These are phyloP conservation scores for Tamandua tetradactyla DNA, from an alignment of 2,797 vertebrate species.

Conservation along the genomic window DNA sequence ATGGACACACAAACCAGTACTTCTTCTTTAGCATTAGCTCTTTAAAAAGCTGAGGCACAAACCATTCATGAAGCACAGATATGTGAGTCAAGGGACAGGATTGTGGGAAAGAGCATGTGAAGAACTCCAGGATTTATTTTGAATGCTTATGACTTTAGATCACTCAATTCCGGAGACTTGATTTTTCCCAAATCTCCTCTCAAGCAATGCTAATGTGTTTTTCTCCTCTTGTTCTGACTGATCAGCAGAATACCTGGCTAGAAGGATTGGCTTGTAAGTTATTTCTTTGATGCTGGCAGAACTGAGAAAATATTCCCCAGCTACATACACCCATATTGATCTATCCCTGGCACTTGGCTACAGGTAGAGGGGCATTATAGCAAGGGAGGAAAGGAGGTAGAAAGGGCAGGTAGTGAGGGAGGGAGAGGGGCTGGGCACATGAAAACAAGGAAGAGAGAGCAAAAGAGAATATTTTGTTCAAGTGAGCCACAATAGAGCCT, in stretches of 20 bases:
- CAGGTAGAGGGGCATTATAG: conserved; percentile 24
- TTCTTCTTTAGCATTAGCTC: conserved; percentile 13
- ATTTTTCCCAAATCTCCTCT: conserved; percentile 68
- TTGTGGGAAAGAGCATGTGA: conserved; percentile 1
- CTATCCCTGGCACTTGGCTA: conserved; percentile 42
- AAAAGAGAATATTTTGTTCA: conserved; percentile 11
- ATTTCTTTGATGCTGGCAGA: conserved; percentile 67
- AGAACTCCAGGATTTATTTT: conserved; percentile 63
- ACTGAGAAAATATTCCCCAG: conserved; percentile 59
- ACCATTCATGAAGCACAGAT: background rate
- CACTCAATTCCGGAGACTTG: conserved; percentile 63
- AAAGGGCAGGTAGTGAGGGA: background rate
- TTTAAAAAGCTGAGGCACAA: conserved; percentile 5
- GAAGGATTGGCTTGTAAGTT: conserved; percentile 65
- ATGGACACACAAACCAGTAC: background rate
- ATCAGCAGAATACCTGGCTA: conserved; percentile 51
- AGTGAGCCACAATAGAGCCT: background rate
- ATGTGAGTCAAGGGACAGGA: background rate
- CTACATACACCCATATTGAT: conserved; percentile 8
- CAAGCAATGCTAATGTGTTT: conserved; percentile 62
- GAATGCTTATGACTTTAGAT: conserved; percentile 68
- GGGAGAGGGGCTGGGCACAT: background rate
- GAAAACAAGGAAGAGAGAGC: background rate
- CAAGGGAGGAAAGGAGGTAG: background rate
- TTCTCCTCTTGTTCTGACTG: conserved; percentile 64